A percentile compares a stretch with the other conserved stretches of the same genome.
phyloP scores from a whole-genome alignment of 2,113 vertebrate genomes.

The Oncorhynchus keta region DNA sequence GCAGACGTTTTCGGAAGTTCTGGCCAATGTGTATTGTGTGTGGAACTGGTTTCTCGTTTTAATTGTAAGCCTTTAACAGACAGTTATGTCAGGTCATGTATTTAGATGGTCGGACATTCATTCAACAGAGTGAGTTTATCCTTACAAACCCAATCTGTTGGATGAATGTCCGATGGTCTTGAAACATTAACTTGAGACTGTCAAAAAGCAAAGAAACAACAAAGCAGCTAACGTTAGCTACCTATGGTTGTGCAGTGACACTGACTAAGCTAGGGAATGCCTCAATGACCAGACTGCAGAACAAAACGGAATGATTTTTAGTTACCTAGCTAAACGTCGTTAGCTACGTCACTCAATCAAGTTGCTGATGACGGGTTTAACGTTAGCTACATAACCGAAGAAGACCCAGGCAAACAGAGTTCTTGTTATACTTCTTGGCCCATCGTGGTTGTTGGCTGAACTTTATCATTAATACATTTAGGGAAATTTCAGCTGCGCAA shows the following conservation, averaged over 20 bases:
- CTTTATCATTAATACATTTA: not conserved
- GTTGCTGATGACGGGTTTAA: too few relatives aligned
- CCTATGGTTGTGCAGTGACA: too few relatives aligned
- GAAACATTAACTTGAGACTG: not conserved
- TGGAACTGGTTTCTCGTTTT: slow-evolving; percentile 25
- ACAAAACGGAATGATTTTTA: too few relatives aligned
- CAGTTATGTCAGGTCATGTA: not conserved
- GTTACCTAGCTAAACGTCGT: too few relatives aligned
- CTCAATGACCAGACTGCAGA: too few relatives aligned
- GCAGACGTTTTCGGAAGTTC: slow-evolving; percentile 12
- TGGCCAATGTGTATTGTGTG: slow-evolving; percentile 39
- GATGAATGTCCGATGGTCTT: not conserved
- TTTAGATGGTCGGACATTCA: not conserved
- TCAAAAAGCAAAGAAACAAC: not conserved
- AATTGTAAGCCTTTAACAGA: slow-evolving; percentile 48
- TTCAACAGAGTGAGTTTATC: not conserved
- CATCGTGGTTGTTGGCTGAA: not conserved
- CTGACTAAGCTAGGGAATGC: too few relatives aligned
- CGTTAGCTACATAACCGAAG: too few relatives aligned
- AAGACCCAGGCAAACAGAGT: too few relatives aligned
- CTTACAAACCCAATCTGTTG: not conserved
- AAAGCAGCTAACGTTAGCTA: too few relatives aligned
- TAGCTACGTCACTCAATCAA: too few relatives aligned
- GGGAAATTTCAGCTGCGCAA: not conserved
- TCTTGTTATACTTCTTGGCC: too few relatives aligned